Conservation (phyloP, 2,797 vertebrate species). For the Hoplostethus mediterraneus region DNA sequence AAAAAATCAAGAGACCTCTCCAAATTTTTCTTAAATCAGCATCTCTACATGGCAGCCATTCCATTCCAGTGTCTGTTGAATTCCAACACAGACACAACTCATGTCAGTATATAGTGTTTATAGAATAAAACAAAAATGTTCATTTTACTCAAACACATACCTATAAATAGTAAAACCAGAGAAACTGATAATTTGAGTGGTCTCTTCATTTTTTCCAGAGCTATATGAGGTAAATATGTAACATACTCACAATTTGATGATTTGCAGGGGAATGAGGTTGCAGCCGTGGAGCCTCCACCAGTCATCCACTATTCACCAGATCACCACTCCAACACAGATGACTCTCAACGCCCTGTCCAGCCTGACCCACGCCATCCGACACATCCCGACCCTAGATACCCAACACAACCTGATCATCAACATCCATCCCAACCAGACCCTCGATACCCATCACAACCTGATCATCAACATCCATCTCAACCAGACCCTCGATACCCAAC, state of each 20-base stretch:
- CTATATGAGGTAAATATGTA: too few species aligned
- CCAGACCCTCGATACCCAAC: conserved; percentile 71
- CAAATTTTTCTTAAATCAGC: too few species aligned
- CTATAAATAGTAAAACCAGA: too few species aligned
- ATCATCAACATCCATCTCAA: conserved; percentile 24
- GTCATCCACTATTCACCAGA: conserved; percentile 79
- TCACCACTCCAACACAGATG: conserved; percentile 46
- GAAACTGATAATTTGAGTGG: too few species aligned
- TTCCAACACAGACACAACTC: too few species aligned
- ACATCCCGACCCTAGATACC: conserved; percentile 6
- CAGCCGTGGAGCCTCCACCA: conserved; percentile 82
- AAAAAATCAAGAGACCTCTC: too few species aligned
- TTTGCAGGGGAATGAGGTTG: conserved; percentile 88
- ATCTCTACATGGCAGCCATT: too few species aligned
- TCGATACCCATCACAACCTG: conserved; percentile 7
- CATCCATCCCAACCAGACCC: conserved; percentile 46
- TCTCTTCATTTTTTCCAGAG: too few species aligned
- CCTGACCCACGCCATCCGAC: conserved; percentile 23
- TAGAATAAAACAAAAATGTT: too few species aligned
- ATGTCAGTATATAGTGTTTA: too few species aligned
- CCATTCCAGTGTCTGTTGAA: too few species aligned
- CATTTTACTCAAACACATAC: too few species aligned
- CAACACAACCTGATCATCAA: neutral
- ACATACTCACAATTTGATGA: neutral
- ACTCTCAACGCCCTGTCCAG: conserved; percentile 40